phyloP scores from a whole-genome alignment of 2,113 vertebrate species.

The Peromyscus maniculatus region DNA sequence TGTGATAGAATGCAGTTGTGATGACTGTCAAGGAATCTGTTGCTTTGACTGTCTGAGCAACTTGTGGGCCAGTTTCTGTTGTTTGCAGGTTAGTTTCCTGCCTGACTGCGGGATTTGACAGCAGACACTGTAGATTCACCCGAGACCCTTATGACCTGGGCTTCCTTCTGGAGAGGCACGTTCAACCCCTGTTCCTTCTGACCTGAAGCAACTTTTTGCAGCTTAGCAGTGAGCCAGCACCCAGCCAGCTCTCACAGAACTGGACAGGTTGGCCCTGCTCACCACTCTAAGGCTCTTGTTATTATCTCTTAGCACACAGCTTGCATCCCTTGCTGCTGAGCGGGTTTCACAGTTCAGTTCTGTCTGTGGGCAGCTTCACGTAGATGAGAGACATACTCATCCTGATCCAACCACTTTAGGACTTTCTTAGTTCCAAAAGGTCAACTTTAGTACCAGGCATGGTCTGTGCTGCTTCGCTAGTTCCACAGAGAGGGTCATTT shows the following conservation, averaged over 20 bases:
- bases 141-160: neutral
- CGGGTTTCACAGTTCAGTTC: neutral
- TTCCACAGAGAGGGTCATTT: neutral
- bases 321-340: rapidly evolving
- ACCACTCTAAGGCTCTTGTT: rapidly evolving
- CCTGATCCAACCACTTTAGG: rapidly evolving
- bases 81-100: neutral
- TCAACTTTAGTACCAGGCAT: neutral
- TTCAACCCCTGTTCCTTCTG: neutral
- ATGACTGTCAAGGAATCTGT: rapidly evolving
- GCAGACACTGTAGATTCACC: neutral
- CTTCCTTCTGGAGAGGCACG: neutral
- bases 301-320: rapidly evolving
- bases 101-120: neutral
- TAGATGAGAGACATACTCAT: too few species aligned
- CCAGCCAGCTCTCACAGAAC: neutral
- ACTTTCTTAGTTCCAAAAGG: neutral
- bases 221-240: neutral
- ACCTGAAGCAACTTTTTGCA: neutral
- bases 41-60: neutral
- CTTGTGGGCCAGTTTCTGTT: neutral
- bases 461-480: neutral
- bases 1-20: too few species aligned
- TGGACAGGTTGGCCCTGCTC: too few species aligned
- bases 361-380: neutral